Evolutionary conservation across 2,797 vertebrate genomes (phyloP), one percentile per base, ranked within the genome.

Genomic region (Alca torda): DNA sequence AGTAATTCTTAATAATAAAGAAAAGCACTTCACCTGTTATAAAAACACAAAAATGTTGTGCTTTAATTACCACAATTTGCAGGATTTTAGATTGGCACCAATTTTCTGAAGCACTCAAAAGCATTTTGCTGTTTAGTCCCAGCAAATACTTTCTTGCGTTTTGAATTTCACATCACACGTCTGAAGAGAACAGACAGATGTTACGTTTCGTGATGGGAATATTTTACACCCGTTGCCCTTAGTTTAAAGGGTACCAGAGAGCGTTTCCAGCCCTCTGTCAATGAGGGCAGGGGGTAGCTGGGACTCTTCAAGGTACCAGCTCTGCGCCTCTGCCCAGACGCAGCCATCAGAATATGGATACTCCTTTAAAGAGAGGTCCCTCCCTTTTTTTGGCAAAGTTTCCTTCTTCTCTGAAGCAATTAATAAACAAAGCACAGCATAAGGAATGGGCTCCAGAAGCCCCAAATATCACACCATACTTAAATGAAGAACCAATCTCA

Each of bases 191-290:
- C 12, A 18, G 31, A 16, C 6, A 39, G 37, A 33, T 1, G 9
- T 65, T 21, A 6, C 13, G 8, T 4, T 16, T 94, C 63, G 76
- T 46, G 60, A 53, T 21, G 31, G 7, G 0, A 0, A 6, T 61
- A 35, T 51, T 37, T 72, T 30, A 24, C 37, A 46, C 5, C 41
- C 43, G 3, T 11, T 26, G 41, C 41, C 70, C 33, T 15, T 5
- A 17, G 51, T 14, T 87, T 25, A 45, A 53, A 74, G 45, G 1
- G 0, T 4, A 26, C 9, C 69, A 75, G 57, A 35, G 37, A 61
- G 68, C 0, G 0, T 46, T 65, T 89, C 37, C 33, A 67, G 41
- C 39, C 16, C 16, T 41, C 35, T 25, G 2, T 15, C 35, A 33
- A 2, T 9, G 30, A 35, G n/a, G 56, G 35, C 51, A 50, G 30